A percentile compares a stretch with the other conserved stretches of the same genome.
Evolutionary conservation across 2,113 vertebrate genomes (phyloP).

Genomic region (Gymnogyps californianus): DNA sequence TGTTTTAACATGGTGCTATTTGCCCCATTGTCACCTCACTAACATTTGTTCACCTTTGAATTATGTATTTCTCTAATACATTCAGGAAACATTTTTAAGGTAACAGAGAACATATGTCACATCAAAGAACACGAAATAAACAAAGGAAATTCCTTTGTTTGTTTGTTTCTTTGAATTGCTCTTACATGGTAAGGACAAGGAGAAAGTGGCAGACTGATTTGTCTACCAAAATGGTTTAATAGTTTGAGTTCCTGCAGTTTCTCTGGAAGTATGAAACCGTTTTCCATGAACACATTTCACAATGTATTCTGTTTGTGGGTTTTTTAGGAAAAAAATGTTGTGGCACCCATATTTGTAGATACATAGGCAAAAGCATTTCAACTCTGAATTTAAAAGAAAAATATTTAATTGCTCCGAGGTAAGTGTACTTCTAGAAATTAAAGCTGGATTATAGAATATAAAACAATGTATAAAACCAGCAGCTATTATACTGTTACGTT

Average conservation of each 20-base stretch:
- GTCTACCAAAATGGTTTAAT: background rate
- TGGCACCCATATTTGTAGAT: no score
- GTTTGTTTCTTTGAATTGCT: background rate
- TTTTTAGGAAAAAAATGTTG: background rate
- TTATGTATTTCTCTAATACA: background rate
- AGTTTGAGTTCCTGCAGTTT: background rate
- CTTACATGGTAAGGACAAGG: background rate
- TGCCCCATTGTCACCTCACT: background rate
- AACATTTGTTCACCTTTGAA: background rate
- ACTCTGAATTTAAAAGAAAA: background rate
- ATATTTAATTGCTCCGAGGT: background rate
- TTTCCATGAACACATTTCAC: background rate
- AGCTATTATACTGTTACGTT: background rate
- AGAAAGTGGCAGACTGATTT: background rate
- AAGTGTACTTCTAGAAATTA: background rate
- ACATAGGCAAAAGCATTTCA: background rate
- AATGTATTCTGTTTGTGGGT: background rate
- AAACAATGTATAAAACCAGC: background rate
- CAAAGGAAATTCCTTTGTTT: background rate
- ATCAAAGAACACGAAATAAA: background rate
- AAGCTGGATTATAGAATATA: background rate
- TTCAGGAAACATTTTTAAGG: background rate
- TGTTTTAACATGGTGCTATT: background rate
- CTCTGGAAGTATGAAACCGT: background rate
- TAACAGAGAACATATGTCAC: background rate